Base-by-base conservation (phyloP, 2,888 invertebrate species). In the Romanomermis culicivorax region DNA sequence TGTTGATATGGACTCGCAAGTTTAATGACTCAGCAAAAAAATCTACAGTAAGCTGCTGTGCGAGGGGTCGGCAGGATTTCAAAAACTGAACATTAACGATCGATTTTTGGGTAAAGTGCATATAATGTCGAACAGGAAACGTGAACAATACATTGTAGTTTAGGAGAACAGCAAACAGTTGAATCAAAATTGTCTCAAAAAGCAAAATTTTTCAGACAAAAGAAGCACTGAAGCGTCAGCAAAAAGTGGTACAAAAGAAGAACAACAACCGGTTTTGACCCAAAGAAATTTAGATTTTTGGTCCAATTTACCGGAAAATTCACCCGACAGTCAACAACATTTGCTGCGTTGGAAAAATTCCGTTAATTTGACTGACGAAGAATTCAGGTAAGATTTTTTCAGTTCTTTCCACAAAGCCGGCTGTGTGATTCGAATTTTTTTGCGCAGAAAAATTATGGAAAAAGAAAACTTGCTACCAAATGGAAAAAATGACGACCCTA, bases 341-440 rank as follows among this genome's bases (percentile, higher is more conserved):
- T 29, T 56, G 24, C 14, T 56, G 50, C 56, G 56, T 25, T 56
- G 56, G 56, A 29, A 52, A 17, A 56, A 56, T 24, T 56, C 55
- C 11, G 52, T 56, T 7, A 49, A 56, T 26, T 27, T 49, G 11
- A 49, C 27, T 3, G 30, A 49, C 20, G 55, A 55, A 17, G 56
- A 56, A 55, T 27, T 53, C 27, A 4, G 50, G 29, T 29, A 27
- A 27, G 25, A 25, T 27, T 7, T 4, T 25, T 30, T 30, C 11
- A 11, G 23, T 45, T 11, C 45, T n/a, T 45, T 45, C 23, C 17
- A 45, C 11, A 7, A 45, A 45, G 11, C 23, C 45, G 11, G 45
- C 23, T 23, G 11, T 17, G 36, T 36, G 7, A 36, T 11, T 17
- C 11, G 7, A 36, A 36, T 11, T 17, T 36, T 36, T 36, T 36